phyloP scores from a whole-genome alignment of 2,113 vertebrate species.

The Entosphenus tridentatus region DNA sequence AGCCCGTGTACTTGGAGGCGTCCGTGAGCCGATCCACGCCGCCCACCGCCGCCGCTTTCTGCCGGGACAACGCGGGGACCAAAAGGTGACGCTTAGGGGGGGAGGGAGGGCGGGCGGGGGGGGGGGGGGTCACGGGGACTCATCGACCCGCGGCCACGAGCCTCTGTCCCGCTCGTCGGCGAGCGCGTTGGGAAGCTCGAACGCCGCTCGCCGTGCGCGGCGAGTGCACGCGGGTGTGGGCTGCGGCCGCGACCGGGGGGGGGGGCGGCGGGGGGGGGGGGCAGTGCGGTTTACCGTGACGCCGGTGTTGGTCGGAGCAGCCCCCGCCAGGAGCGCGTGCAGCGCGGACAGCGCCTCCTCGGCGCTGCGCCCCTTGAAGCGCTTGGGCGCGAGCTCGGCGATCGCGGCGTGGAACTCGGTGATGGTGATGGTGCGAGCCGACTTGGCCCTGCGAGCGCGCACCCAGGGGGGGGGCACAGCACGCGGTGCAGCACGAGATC shows the following conservation, averaged over 20 bases:
- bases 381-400: conserved; percentile 50
- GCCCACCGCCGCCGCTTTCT: conserved; percentile 54
- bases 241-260: too few species aligned
- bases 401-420: conserved; percentile 66
- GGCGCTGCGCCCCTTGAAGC: conserved; percentile 63
- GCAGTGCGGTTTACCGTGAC: conserved; percentile 37
- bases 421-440: conserved; percentile 54
- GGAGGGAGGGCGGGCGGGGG: too few species aligned
- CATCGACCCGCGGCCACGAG: too few species aligned
- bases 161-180: too few species aligned
- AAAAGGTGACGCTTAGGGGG: too few species aligned
- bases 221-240: too few species aligned
- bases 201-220: too few species aligned
- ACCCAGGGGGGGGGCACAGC: too few species aligned
- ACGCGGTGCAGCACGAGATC: too few species aligned
- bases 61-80: conserved; percentile 5
- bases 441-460: conserved; percentile 35
- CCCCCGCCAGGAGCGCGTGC: conserved; percentile 47
- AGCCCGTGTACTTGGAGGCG: conserved; percentile 66
- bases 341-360: conserved; percentile 50
- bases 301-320: conserved; percentile 46
- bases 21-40: conserved; percentile 66
- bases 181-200: too few species aligned
- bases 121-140: too few species aligned
- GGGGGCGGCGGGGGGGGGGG: too few species aligned